phyloP scores from a whole-genome alignment of 2,113 vertebrate species.

The Petroica traversi region DNA sequence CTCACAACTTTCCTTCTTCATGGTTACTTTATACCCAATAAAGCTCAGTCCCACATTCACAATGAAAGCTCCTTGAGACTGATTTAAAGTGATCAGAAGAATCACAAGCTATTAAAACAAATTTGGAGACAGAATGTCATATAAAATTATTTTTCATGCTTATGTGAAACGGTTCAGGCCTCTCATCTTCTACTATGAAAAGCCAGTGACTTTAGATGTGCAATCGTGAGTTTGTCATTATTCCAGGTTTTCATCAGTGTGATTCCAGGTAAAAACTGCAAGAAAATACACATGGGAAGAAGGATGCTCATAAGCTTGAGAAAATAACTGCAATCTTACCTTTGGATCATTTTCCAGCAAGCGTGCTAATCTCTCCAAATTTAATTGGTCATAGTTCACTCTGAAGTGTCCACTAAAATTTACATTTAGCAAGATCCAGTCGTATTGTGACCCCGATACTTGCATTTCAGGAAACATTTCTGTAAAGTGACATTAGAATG shows the following conservation, averaged over 20 bases:
- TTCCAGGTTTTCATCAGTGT: background rate
- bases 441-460: constrained; percentile 62
- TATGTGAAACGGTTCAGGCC: background rate
- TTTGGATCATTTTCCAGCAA: constrained; percentile 75
- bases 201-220: background rate
- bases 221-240: background rate
- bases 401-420: constrained; percentile 78
- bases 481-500: constrained; percentile 42
- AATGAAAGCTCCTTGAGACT: background rate
- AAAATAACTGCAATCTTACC: constrained; percentile 52
- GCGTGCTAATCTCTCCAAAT: constrained; percentile 69
- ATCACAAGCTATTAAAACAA: background rate
- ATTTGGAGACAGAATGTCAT: background rate
- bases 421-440: constrained; percentile 80
- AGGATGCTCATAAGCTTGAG: background rate
- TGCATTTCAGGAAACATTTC: constrained; percentile 78
- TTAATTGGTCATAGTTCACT: constrained; percentile 76
- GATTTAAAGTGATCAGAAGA: background rate
- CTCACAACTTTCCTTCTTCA: background rate
- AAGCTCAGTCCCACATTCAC: background rate
- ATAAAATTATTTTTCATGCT: background rate
- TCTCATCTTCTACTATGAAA: background rate
- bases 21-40: background rate
- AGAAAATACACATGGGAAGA: background rate
- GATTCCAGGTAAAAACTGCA: background rate